Evolutionary conservation across 1,140 invertebrate genomes (phyloP), one percentile per base, ranked within the genome.

Genomic region (Rhagoletis zephyria): DNA sequence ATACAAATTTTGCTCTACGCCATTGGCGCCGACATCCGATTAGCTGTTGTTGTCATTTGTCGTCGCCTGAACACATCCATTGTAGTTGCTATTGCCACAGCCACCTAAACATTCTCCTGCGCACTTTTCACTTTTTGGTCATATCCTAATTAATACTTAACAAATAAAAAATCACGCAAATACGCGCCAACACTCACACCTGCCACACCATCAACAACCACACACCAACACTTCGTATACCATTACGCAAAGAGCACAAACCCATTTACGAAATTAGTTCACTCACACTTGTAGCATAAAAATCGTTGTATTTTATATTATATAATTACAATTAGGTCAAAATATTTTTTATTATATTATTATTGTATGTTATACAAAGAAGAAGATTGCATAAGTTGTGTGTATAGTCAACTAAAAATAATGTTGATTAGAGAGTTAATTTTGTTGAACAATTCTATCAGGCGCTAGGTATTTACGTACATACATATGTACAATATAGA

Each of bases 241-340:
- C 45, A 51, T n/a, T 48, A 59, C 74, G 64, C 64, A 40, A 30
- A 70, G 48, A 59, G 74, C 74, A 81, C 74, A 81, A 81, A 81
- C 45, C 48, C 74, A 81, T 81, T 81, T 81, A 81, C 67, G 45
- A 10, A 51, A 56, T 81, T 81, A 56, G n/a, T 30, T 56, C 74
- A 81, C 74, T 56, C 48, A 48, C 67, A 81, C 74, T 48, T 81
- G n/a, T 81, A 81, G 74, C 74, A 81, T 81, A 56, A 81, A 81
- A 19, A 59, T 81, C 74, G 56, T 81, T 56, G 19, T 81, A 81
- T 45, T 81, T 56, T 81, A 81, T 81, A 81, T 56, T 30, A 56
- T 51, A 81, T 67, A 67, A 5, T 7, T 67, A 67, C 10, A 81
- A 56, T 81, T 81, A 81, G 74, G 10, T 81, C 1, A n/a, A 81